These are phyloP conservation scores for Galerucella nymphaeae DNA, from an alignment of 2,888 invertebrate genomes.

Conservation along the genomic window DNA sequence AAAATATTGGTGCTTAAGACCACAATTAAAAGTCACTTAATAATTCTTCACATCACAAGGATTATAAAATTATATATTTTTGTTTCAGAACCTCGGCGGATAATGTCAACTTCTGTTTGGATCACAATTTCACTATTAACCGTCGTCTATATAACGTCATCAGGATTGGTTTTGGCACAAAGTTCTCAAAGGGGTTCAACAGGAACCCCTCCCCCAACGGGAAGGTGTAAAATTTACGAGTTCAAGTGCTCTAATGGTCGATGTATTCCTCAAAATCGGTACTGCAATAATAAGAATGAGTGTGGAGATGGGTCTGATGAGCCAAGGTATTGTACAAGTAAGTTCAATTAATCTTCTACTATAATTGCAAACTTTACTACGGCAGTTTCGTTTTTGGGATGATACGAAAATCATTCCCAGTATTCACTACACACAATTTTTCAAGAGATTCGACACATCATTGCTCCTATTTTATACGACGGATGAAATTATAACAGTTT, in stretches of 20 bases:
- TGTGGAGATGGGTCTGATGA: constrained; percentile 86
- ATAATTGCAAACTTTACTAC: no score
- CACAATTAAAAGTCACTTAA: no score
- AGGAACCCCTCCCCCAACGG: constrained; percentile 21
- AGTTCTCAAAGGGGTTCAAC: constrained; percentile 23
- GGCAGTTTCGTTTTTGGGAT: no score
- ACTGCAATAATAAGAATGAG: constrained; percentile 82
- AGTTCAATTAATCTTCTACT: constrained; percentile 63
- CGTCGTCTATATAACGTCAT: constrained; percentile 35
- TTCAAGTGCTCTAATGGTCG: constrained; percentile 75
- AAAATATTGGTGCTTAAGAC: no score
- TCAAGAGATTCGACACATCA: no score
- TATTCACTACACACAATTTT: no score
- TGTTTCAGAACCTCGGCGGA: constrained; percentile 25
- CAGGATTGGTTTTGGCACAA: constrained; percentile 18
- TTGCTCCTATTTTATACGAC: no score
- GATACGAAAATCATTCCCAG: no score
- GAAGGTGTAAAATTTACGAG: constrained; percentile 74
- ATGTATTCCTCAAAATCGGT: constrained; percentile 78
- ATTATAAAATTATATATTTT: not conserved
- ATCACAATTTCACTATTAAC: constrained; percentile 38
- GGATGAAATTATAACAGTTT: no score
- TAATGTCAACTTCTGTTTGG: constrained; percentile 38
- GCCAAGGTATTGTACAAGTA: constrained; percentile 84
- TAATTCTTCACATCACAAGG: not conserved